These are phyloP conservation scores for Girardia tigrina DNA, from an alignment of 2,888 invertebrate genomes.

Conservation along the genomic window DNA sequence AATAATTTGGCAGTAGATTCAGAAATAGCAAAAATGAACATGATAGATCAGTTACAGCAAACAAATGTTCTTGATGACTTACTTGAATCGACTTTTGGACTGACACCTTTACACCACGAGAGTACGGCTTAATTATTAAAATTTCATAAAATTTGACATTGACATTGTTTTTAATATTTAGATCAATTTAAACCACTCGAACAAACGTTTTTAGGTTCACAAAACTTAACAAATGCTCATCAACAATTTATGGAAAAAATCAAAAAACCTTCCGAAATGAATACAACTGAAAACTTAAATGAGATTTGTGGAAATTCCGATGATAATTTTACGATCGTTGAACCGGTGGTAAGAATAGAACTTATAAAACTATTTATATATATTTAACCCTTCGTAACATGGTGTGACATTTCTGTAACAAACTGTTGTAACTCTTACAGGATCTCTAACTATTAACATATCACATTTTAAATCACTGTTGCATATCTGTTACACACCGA, in stretches of 20 bases:
- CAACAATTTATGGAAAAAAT: neutral
- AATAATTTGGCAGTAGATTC: neutral
- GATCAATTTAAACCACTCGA: neutral
- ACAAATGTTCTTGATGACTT: constrained; percentile 2
- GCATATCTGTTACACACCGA: too few relatives aligned
- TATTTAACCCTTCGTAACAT: too few relatives aligned
- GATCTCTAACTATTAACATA: too few relatives aligned
- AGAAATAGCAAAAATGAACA: neutral
- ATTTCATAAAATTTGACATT: neutral
- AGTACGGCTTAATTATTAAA: neutral
- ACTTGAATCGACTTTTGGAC: neutral
- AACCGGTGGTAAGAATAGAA: neutral
- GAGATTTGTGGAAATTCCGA: neutral
- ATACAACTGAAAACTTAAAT: neutral
- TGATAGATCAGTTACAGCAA: neutral
- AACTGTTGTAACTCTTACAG: too few relatives aligned
- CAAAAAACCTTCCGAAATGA: neutral
- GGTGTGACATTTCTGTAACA: too few relatives aligned
- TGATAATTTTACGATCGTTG: neutral
- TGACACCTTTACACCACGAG: neutral
- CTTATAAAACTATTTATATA: too few relatives aligned
- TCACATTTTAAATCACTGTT: too few relatives aligned
- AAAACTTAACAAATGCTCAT: neutral
- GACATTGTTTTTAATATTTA: neutral
- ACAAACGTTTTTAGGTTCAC: neutral